Evolutionary conservation across 1,140 invertebrate genomes (phyloP), one percentile per base, ranked within the genome.

Genomic region (Grapholita molesta): DNA sequence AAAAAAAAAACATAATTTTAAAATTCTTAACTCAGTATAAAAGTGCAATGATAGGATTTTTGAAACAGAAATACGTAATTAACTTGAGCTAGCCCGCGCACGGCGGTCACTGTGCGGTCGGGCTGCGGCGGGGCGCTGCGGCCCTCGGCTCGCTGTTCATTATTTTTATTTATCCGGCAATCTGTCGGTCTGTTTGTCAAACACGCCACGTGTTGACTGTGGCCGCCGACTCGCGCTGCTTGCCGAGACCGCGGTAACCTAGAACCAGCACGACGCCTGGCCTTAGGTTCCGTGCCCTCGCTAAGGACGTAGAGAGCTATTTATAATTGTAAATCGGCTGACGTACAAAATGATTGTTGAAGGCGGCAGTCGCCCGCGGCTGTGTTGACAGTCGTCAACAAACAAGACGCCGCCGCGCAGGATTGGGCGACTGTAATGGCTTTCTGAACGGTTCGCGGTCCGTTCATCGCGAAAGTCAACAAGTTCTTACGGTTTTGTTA

Each of bases 151-250:
- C 72, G 73, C 67, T 74, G 70, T 76, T 74, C 76, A 84, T 85
- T 87, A 81, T 82, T 84, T 82, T 72, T 87, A 74, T 87, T 87
- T 85, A 77, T 80, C 9, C 78, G 82, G 83, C 85, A 85, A 87
- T 87, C 83, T 75, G 69, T 53, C 35, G 53, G 67, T 23, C 12
- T 76, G 75, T 74, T 73, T 74, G 72, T 67, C 66, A 80, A 82
- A 81, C 71, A 84, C 53, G 30, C 71, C 80, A 79, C 79, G 78
- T 76, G 80, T 72, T 69, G 52, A n/a, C 71, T 61, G 55, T 61
- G 8, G 7, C 18, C 38, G 15, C 12, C 9, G n/a, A 57, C 24
- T 28, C 24, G 3, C 53, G 11, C 1, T n/a, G 28, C 25, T 18
- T 1, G 32, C 55, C 25, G 1, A 4, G 28, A 12, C 15, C 24